These are phyloP conservation scores for Pyralis farinalis DNA, from an alignment of 2,888 invertebrate genomes.

Conservation along the genomic window DNA sequence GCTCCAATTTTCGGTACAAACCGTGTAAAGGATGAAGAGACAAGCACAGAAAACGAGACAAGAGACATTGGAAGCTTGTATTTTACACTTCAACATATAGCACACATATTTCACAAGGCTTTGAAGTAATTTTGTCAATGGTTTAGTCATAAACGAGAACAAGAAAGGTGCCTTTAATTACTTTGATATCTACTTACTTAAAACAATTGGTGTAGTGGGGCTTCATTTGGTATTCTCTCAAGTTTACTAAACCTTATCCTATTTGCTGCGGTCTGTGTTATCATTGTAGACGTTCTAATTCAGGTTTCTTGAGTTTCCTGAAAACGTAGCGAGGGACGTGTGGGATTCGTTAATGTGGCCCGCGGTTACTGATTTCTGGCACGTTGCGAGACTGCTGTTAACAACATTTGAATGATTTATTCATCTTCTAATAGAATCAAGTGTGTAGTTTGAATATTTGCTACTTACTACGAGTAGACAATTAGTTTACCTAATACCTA, in stretches of 20 bases:
- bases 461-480: too few species aligned
- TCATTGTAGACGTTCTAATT: background rate
- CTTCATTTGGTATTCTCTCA: background rate
- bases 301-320: background rate
- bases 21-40: too few species aligned
- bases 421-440: background rate
- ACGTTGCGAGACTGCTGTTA: background rate
- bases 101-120: too few species aligned
- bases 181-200: background rate
- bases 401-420: background rate
- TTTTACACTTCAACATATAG: too few species aligned
- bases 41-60: too few species aligned
- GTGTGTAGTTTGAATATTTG: too few species aligned
- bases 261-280: background rate
- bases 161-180: too few species aligned
- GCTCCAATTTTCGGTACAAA: too few species aligned
- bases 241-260: background rate
- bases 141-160: too few species aligned
- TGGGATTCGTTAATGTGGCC: background rate
- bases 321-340: background rate
- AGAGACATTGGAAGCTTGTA: too few species aligned
- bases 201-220: background rate
- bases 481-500: too few species aligned
- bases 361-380: background rate
- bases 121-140: too few species aligned